These are phyloP conservation scores for Nebria ingens DNA, from an alignment of 1,140 invertebrate genomes.

Conservation along the genomic window DNA sequence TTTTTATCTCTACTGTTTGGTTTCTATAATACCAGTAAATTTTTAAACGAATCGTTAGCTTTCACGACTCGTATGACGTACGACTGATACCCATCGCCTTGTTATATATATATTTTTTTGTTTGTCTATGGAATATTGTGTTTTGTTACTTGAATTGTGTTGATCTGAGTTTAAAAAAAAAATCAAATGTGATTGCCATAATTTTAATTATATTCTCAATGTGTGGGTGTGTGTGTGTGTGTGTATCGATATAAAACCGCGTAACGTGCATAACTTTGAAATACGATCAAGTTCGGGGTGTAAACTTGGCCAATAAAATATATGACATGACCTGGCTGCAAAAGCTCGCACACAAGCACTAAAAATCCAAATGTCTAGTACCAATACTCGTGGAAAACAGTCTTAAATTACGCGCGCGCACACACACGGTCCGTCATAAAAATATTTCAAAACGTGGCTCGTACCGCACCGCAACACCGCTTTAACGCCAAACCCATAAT, in stretches of 20 bases:
- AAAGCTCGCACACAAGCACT: not conserved
- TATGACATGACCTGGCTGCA: not conserved
- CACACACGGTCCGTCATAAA: not conserved
- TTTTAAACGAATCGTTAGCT: not conserved
- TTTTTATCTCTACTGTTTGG: not conserved
- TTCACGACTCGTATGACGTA: too few relatives aligned
- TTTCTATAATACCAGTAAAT: not conserved
- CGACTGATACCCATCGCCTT: too few relatives aligned
- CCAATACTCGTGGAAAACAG: not conserved
- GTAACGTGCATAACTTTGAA: not conserved
- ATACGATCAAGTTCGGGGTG: not conserved
- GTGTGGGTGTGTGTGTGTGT: not conserved
- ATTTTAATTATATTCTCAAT: too few relatives aligned
- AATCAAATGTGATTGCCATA: too few relatives aligned
- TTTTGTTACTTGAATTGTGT: too few relatives aligned
- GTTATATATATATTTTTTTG: too few relatives aligned
- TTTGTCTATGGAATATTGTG: too few relatives aligned
- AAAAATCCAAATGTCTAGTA: not conserved
- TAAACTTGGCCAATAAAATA: not conserved
- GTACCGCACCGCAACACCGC: not conserved
- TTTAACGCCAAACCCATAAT: too few relatives aligned
- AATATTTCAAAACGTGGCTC: not conserved
- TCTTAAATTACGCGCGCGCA: not conserved
- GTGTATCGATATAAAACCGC: not conserved
- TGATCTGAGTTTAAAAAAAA: too few relatives aligned